Conservation (phyloP, 2,113 vertebrate species). For the Potamarius usumacintae region DNA sequence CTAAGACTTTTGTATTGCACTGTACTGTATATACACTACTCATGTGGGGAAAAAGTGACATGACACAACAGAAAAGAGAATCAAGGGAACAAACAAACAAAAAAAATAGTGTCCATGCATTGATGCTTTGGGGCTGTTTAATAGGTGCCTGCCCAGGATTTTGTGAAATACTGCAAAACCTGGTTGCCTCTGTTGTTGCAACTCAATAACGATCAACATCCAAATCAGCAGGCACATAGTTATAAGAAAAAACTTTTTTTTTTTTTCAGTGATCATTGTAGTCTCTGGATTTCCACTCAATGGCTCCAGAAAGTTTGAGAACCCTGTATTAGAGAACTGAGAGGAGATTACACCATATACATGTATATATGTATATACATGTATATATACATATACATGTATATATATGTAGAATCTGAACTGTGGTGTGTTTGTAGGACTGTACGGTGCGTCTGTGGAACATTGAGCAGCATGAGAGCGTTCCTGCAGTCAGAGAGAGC, state of each 20-base stretch:
- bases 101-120: not conserved
- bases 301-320: not conserved
- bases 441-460: conserved; percentile 73
- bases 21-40: no score
- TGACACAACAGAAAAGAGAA: not conserved
- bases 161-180: not conserved
- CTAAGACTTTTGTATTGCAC: no score
- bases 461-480: conserved; percentile 67
- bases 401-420: no score
- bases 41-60: not conserved
- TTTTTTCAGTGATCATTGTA: not conserved
- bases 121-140: not conserved
- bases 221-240: not conserved
- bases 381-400: no score
- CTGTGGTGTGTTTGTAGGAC: conserved; percentile 63
- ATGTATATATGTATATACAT: no score
- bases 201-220: not conserved
- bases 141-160: not conserved
- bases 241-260: not conserved
- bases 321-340: not conserved
- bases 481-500: conserved; percentile 64
- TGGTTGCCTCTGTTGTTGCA: not conserved
- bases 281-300: not conserved
- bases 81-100: not conserved
- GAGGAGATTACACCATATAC: not conserved